phyloP scores from a whole-genome alignment of 2,113 vertebrate species.

The Halichoerus grypus region DNA sequence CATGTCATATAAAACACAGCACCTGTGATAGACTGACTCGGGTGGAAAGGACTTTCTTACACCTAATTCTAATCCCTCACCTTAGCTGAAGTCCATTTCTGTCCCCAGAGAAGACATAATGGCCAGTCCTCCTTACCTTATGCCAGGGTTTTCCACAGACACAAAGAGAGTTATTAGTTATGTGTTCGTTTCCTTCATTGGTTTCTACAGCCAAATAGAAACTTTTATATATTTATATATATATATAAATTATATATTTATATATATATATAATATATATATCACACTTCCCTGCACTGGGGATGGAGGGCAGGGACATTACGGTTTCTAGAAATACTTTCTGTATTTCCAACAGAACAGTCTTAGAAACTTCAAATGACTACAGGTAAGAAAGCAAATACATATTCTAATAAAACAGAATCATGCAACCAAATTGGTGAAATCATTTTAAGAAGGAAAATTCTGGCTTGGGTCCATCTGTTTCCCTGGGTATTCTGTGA shows the following conservation, averaged over 20 bases:
- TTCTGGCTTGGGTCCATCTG: not conserved
- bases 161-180: not conserved
- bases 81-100: conserved; percentile 21
- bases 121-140: not conserved
- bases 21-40: rapidly evolving
- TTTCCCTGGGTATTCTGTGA: not conserved
- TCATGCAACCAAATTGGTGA: not conserved
- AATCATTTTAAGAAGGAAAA: not conserved
- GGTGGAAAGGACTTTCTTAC: not conserved
- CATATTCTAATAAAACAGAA: not conserved
- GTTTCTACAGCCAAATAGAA: not conserved
- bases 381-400: not conserved
- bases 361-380: conserved; percentile 8
- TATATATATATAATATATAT: not conserved
- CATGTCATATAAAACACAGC: not conserved
- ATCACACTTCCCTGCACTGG: not conserved
- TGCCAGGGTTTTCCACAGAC: not conserved
- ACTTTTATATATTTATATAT: too few species aligned
- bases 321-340: conserved; percentile 31
- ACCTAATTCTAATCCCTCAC: not conserved
- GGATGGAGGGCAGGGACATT: not conserved
- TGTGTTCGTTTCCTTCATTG: not conserved
- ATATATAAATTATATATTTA: not conserved
- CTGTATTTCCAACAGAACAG: not conserved
- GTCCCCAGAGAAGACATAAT: not conserved